phyloP scores from a whole-genome alignment of 2,888 invertebrate genomes.

The Elysia crispata region DNA sequence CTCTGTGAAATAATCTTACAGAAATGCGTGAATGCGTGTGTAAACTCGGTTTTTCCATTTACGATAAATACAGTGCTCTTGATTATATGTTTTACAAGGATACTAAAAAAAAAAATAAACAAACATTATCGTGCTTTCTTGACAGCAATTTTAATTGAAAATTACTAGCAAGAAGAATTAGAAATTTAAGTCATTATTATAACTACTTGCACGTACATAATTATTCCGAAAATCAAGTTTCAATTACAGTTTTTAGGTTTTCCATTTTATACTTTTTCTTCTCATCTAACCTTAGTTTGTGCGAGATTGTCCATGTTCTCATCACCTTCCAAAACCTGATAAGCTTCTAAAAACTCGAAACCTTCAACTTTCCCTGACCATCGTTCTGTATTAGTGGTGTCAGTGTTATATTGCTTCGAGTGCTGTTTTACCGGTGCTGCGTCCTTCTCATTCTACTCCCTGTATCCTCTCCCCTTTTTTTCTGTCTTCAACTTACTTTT shows the following conservation, averaged over 20 bases:
- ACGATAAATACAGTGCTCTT: too few relatives aligned
- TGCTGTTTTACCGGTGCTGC: not conserved
- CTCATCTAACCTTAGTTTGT: constrained; percentile 20
- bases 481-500: not conserved
- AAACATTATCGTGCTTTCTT: too few relatives aligned
- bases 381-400: not conserved
- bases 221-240: not conserved
- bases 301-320: constrained; percentile 5
- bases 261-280: constrained; percentile 9
- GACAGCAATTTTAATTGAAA: not conserved
- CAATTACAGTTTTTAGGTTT: not conserved
- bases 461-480: not conserved
- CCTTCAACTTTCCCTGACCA: constrained; percentile 5
- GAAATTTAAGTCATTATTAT: not conserved
- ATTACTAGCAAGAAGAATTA: not conserved
- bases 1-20: too few relatives aligned
- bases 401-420: not conserved
- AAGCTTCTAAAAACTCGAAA: not conserved
- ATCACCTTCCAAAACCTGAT: not conserved
- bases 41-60: too few relatives aligned
- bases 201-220: not conserved
- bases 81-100: too few relatives aligned
- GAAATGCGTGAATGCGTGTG: too few relatives aligned
- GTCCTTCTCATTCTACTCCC: not conserved
- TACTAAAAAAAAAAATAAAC: too few relatives aligned